These are phyloP conservation scores for Aplidium turbinatum DNA, from an alignment of 23 tunicate species.

Conservation along the genomic window DNA sequence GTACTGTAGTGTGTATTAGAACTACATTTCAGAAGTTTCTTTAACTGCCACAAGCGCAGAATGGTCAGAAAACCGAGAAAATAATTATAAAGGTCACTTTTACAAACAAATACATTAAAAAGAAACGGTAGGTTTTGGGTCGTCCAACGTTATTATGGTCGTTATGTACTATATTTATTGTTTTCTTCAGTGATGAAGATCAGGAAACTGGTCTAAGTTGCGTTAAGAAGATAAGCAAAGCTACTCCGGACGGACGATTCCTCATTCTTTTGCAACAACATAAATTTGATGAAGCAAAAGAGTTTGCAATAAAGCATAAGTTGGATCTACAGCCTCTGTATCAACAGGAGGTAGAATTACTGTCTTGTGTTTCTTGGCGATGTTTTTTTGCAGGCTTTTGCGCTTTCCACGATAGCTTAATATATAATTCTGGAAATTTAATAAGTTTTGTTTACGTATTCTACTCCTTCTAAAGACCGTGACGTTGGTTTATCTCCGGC, in stretches of 20 bases:
- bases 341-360: constrained; percentile 20
- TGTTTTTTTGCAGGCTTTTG: no score
- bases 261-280: constrained; percentile 46
- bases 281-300: constrained; percentile 49
- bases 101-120: background rate
- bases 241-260: constrained; percentile 55
- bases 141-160: background rate
- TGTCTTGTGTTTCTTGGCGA: background rate
- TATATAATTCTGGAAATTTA: background rate
- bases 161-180: background rate
- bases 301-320: constrained; percentile 43
- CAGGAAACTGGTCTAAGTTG: background rate
- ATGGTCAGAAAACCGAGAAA: background rate
- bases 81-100: background rate
- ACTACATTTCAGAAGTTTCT: no score
- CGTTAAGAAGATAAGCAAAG: constrained; percentile 38
- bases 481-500: no score
- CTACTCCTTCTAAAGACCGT: no score
- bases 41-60: no score
- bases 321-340: constrained; percentile 35
- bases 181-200: background rate
- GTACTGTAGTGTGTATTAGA: no score
- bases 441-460: background rate
- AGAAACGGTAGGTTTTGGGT: background rate
- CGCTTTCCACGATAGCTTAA: background rate